These are phyloP conservation scores for Caligus rogercresseyi DNA, from an alignment of 1,140 invertebrate genomes.

Conservation along the genomic window DNA sequence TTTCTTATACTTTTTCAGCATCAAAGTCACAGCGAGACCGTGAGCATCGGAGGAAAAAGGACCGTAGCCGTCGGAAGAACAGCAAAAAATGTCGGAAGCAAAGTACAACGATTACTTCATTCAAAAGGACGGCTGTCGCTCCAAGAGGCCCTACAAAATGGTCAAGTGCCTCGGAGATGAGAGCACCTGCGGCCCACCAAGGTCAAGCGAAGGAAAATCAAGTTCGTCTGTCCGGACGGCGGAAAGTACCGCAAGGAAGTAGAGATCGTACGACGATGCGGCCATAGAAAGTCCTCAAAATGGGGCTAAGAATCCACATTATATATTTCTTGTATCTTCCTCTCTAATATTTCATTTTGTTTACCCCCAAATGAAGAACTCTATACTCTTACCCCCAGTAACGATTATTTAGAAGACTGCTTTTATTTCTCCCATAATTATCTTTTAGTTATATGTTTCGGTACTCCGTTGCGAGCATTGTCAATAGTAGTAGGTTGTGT, in stretches of 20 bases:
- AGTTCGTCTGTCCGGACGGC: slow-evolving; percentile 16
- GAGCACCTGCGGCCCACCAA: slow-evolving; percentile 10
- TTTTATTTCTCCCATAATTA: no score
- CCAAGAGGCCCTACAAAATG: slow-evolving; percentile 18
- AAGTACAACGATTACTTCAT: slow-evolving; percentile 18
- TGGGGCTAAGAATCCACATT: not conserved
- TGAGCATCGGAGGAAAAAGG: slow-evolving; percentile 1
- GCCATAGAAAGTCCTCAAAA: not conserved
- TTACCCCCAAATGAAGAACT: not conserved
- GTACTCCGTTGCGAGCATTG: no score
- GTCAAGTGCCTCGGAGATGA: slow-evolving; percentile 14
- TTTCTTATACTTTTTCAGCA: not conserved
- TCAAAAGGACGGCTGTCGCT: slow-evolving; percentile 14
- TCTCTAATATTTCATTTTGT: not conserved
- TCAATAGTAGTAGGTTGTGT: no score
- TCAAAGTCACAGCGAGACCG: not conserved
- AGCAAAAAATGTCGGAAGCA: slow-evolving; percentile 19
- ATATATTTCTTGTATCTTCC: not conserved
- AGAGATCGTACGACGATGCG: slow-evolving; percentile 15
- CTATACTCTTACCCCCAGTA: not conserved
- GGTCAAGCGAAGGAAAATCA: slow-evolving; percentile 11
- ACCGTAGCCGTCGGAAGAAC: not conserved
- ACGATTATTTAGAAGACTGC: not conserved
- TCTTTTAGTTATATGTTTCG: no score
- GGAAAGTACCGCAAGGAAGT: slow-evolving; percentile 12